Percentiles rank a stretch among this genome's conserved stretches.
Conservation (phyloP, 2,888 invertebrate genomes). For the Drosophila testacea region DNA sequence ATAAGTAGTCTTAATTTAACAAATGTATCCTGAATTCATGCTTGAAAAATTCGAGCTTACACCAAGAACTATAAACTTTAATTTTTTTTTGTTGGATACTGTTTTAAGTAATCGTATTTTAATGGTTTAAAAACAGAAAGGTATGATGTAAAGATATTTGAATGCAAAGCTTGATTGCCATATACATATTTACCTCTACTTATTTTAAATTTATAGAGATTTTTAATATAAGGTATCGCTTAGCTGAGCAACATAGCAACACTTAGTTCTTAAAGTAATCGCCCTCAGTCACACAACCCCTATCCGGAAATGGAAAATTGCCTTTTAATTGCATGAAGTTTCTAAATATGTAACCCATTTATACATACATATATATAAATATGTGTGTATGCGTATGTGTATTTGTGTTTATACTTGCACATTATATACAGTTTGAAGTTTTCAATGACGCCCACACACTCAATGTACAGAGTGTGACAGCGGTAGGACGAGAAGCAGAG, state of each 20-base stretch:
- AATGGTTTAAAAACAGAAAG: too few relatives aligned
- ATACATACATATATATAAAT: conserved; percentile 2
- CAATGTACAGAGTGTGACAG: background rate
- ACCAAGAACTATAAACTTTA: too few relatives aligned
- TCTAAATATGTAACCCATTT: conserved; percentile 23
- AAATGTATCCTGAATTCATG: too few relatives aligned
- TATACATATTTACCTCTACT: too few relatives aligned
- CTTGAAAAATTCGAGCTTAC: too few relatives aligned
- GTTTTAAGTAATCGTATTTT: too few relatives aligned
- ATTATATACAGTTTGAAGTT: conserved; percentile 68
- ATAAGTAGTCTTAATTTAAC: too few relatives aligned
- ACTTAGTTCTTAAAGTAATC: conserved; percentile 46
- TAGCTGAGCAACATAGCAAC: background rate
- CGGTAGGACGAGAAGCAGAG: background rate
- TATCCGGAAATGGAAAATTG: conserved; percentile 63
- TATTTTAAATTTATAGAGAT: background rate
- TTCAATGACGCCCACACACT: conserved; percentile 34
- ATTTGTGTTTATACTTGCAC: conserved; percentile 22
- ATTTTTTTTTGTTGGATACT: too few relatives aligned
- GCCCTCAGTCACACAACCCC: conserved; percentile 50
- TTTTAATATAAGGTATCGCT: conserved; percentile 13
- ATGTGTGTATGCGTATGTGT: background rate
- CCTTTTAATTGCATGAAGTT: conserved; percentile 70
- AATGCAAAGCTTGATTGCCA: too few relatives aligned
- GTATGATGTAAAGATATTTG: too few relatives aligned